phyloP scores from a whole-genome alignment of 2,797 vertebrate species.

The Pristis pectinata region DNA sequence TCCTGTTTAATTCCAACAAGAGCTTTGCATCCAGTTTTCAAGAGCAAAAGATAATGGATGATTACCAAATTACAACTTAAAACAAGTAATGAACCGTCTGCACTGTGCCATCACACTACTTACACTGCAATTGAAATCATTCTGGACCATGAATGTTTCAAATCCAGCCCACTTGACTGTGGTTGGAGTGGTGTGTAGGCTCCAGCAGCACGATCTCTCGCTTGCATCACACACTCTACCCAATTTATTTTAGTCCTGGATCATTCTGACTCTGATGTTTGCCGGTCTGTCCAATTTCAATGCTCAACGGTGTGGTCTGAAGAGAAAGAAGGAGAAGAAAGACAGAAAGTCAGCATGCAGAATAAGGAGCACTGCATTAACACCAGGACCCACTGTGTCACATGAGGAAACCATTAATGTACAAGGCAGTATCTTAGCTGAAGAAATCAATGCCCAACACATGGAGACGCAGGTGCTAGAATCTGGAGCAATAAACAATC shows the following conservation, averaged over 20 bases:
- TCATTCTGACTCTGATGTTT: not conserved
- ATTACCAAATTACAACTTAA: conserved; percentile 20
- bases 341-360: not conserved
- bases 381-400: not conserved
- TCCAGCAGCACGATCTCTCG: not conserved
- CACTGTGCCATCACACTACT: not conserved
- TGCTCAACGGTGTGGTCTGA: not conserved
- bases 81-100: not conserved
- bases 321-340: not conserved
- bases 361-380: not conserved
- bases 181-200: not conserved
- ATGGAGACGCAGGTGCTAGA: no score
- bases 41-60: not conserved
- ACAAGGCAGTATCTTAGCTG: not conserved
- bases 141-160: conserved; percentile 25
- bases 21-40: not conserved
- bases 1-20: conserved; percentile 19
- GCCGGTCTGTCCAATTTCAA: not conserved
- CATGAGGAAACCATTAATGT: not conserved
- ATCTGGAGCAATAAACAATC: no score
- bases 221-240: not conserved
- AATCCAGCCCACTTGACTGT: not conserved
- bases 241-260: not conserved
- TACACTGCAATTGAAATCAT: conserved; percentile 8
- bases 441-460: not conserved